phyloP scores from a whole-genome alignment of 2,113 vertebrate genomes.

The Globicephala melas region DNA sequence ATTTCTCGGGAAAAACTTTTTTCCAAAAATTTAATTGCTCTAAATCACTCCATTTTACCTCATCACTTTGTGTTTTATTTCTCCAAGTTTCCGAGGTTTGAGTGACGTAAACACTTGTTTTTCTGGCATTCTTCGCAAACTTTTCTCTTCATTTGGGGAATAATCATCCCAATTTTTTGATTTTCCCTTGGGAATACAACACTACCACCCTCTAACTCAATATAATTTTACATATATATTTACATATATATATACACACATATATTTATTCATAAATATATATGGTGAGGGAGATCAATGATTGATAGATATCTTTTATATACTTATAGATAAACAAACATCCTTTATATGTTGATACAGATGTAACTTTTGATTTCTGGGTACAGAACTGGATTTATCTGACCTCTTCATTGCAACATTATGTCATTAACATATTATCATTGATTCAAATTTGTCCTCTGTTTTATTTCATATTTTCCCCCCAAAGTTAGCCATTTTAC shows the following conservation, averaged over 20 bases:
- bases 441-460: background rate
- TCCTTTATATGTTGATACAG: background rate
- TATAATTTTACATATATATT: background rate
- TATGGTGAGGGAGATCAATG: too few species aligned
- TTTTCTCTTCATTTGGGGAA: background rate
- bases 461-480: background rate
- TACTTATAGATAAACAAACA: background rate
- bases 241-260: too few species aligned
- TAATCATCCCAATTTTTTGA: background rate
- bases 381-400: background rate
- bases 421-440: background rate
- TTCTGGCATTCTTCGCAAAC: background rate
- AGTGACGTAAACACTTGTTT: background rate
- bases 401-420: background rate
- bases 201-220: background rate
- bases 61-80: background rate
- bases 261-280: background rate
- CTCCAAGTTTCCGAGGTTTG: background rate
- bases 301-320: background rate
- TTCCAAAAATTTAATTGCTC: background rate
- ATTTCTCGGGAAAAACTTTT: background rate
- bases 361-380: background rate
- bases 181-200: background rate
- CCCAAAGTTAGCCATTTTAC: background rate
- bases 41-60: background rate